Conservation (phyloP, 92 coral and sea anemone genomes). For the Epizoanthus rinbou region DNA sequence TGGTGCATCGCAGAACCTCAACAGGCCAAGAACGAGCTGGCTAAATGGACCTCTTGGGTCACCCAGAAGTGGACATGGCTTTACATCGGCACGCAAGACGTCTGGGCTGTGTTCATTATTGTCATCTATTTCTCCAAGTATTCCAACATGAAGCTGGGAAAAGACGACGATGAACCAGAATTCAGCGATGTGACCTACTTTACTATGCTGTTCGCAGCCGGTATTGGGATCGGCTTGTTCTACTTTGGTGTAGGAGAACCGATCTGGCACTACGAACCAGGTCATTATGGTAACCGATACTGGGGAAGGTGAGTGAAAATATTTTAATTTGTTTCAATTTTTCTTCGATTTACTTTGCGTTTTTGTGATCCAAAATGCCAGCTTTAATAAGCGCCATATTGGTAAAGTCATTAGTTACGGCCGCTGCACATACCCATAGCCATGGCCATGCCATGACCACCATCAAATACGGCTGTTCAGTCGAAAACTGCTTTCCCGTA, state of each 20-base stretch:
- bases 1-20: constrained; percentile 77
- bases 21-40: constrained; percentile 61
- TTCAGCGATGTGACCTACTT: constrained; percentile 82
- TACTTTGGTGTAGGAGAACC: constrained; percentile 76
- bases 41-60: constrained; percentile 72
- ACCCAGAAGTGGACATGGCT: constrained; percentile 78
- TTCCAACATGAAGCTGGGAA: constrained; percentile 75
- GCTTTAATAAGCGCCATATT: too few species aligned
- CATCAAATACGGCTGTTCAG: too few species aligned
- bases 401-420: too few species aligned
- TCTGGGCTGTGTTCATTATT: constrained; percentile 82
- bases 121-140: constrained; percentile 81
- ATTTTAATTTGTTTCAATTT: not conserved
- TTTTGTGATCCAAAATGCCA: too few species aligned
- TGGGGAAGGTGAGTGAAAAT: constrained; percentile 43
- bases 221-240: constrained; percentile 83
- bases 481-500: too few species aligned
- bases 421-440: too few species aligned
- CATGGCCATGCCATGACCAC: too few species aligned
- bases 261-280: constrained; percentile 35
- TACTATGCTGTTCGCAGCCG: constrained; percentile 93
- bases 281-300: constrained; percentile 31
- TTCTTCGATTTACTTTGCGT: not conserved
- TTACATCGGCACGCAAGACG: constrained; percentile 57
- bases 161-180: constrained; percentile 83